Evolutionary conservation across 2,113 vertebrate genomes (phyloP).

Genomic region (Struthio camelus): DNA sequence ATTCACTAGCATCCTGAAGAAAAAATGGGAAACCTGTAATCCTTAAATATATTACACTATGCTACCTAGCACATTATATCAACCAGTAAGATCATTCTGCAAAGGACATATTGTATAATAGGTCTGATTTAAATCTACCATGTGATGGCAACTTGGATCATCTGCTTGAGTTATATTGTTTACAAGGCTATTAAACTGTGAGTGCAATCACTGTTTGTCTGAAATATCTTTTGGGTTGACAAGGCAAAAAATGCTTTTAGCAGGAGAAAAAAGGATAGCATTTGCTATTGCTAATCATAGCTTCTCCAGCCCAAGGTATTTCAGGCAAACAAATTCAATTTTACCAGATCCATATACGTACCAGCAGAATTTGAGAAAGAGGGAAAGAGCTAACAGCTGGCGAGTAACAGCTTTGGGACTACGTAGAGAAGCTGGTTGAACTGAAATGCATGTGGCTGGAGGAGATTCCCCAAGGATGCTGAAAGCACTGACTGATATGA

Average conservation of each 20-base stretch:
- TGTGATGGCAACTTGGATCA: background rate
- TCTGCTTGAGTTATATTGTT: slow-evolving; percentile 22
- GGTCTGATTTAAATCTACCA: slow-evolving; percentile 1
- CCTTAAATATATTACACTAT: background rate
- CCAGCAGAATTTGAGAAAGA: background rate
- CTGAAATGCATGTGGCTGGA: background rate
- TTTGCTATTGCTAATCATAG: background rate
- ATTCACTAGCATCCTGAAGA: background rate
- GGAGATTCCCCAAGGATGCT: background rate
- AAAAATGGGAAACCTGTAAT: background rate
- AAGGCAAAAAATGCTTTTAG: background rate
- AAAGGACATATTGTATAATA: background rate
- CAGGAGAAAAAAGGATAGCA: background rate
- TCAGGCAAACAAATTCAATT: background rate
- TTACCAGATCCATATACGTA: background rate
- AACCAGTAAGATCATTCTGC: background rate
- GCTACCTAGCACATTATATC: background rate
- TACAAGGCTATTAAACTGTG: background rate
- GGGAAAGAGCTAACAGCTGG: background rate
- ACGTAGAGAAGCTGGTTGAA: background rate
- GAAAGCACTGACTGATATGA: background rate
- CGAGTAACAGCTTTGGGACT: background rate
- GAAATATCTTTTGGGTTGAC: background rate
- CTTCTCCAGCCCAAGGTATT: background rate
- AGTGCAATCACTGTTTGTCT: slow-evolving; percentile 10